Evolutionary conservation across 2,888 invertebrate species (phyloP).

Genomic region (Himalopsyche anomala): DNA sequence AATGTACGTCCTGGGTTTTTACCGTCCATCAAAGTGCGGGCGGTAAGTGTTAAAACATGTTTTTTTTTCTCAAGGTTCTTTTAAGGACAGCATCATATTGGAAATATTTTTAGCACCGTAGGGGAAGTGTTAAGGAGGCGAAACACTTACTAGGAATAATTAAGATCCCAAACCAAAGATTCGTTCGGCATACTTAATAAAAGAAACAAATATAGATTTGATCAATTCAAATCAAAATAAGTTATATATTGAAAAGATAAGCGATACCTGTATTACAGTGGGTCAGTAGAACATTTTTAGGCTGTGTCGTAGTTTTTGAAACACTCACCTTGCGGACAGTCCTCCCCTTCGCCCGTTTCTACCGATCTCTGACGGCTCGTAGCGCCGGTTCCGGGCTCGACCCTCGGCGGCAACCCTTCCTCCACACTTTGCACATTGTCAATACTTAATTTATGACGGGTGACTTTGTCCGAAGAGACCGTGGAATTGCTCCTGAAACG

Average conservation of each 20-base stretch:
- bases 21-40: too few species aligned
- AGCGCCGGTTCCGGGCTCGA: slow-evolving; percentile 32
- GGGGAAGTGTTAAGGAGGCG: too few species aligned
- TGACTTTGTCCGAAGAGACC: slow-evolving; percentile 59
- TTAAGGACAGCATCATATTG: too few species aligned
- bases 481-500: slow-evolving; percentile 64
- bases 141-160: too few species aligned
- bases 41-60: too few species aligned
- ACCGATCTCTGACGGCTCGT: slow-evolving; percentile 51
- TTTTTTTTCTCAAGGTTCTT: too few species aligned
- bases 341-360: slow-evolving; percentile 54
- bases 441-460: slow-evolving; percentile 61
- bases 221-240: too few species aligned
- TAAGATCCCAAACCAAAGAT: too few species aligned
- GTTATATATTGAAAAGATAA: neutral
- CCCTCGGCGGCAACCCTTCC: slow-evolving; percentile 48
- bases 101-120: too few species aligned
- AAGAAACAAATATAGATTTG: too few species aligned
- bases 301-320: neutral
- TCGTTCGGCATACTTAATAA: too few species aligned
- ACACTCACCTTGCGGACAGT: slow-evolving; percentile 51
- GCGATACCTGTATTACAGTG: neutral
- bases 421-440: slow-evolving; percentile 60
- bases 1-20: too few species aligned
- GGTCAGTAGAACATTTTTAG: neutral